phyloP scores from a whole-genome alignment of 2,113 vertebrate genomes.

The Verasper variegatus region DNA sequence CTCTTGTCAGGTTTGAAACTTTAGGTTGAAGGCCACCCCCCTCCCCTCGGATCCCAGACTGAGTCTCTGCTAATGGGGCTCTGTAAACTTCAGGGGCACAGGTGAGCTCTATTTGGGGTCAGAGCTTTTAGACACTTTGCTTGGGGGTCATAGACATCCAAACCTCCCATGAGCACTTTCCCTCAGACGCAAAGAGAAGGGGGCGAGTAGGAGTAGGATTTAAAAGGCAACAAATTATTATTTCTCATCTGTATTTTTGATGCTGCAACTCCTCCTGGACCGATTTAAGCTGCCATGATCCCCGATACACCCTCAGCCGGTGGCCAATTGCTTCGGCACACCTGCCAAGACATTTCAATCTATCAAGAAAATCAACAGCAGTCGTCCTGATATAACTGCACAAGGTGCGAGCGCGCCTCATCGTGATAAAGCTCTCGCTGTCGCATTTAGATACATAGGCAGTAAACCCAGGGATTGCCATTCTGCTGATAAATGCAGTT shows the following conservation, averaged over 20 bases:
- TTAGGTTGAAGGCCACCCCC: no score
- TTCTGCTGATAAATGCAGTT: slow-evolving; percentile 79
- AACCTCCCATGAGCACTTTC: slow-evolving; percentile 36
- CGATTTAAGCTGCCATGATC: slow-evolving; percentile 57
- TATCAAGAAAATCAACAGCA: slow-evolving; percentile 74
- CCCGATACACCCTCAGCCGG: slow-evolving; percentile 12
- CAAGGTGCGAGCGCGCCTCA: slow-evolving; percentile 46
- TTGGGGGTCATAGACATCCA: slow-evolving; percentile 51
- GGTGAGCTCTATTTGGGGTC: slow-evolving; percentile 75
- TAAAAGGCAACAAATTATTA: slow-evolving; percentile 37
- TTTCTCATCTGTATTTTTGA: slow-evolving; percentile 44
- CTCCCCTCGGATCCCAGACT: background rate
- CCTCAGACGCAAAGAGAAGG: background rate
- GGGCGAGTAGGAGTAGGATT: background rate
- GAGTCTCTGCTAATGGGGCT: slow-evolving; percentile 65
- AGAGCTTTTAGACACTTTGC: slow-evolving; percentile 63
- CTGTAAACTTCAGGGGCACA: slow-evolving; percentile 75
- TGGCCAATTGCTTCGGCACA: slow-evolving; percentile 57
- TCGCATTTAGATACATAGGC: slow-evolving; percentile 68
- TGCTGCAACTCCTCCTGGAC: slow-evolving; percentile 12
- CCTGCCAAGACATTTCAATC: slow-evolving; percentile 75
- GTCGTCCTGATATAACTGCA: slow-evolving; percentile 58
- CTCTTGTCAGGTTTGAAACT: slow-evolving; percentile 25
- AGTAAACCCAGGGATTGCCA: slow-evolving; percentile 52
- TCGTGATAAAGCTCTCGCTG: slow-evolving; percentile 50